A percentile compares a stretch with the other conserved stretches of the same genome.
phyloP scores from a whole-genome alignment of 2,888 invertebrate genomes.

The Chalcosyrphus nemorum region DNA sequence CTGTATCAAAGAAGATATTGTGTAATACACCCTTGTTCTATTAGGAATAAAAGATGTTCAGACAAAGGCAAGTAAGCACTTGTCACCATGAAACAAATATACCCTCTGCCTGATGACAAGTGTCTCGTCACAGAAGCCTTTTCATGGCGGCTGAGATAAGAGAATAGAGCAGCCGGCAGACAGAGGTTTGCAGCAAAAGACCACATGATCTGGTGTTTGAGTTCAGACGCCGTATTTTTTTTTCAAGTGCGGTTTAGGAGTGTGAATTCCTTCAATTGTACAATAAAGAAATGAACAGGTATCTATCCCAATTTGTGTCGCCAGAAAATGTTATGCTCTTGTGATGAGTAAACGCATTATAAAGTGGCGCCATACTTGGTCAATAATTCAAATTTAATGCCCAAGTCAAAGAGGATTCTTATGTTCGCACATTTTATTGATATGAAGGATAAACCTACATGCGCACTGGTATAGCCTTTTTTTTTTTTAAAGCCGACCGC shows the following conservation, averaged over 20 bases:
- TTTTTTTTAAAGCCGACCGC: no score
- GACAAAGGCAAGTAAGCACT: conserved; percentile 32
- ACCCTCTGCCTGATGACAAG: conserved; percentile 51
- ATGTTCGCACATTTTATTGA: no score
- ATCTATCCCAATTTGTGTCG: conserved; percentile 56
- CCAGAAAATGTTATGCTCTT: conserved; percentile 44
- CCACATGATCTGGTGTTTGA: conserved; percentile 26
- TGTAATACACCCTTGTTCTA: conserved; percentile 38
- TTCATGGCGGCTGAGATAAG: conserved; percentile 57
- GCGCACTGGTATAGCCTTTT: no score
- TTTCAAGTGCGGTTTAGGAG: conserved; percentile 67
- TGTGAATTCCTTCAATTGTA: conserved; percentile 54
- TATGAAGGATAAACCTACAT: no score
- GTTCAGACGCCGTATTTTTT: conserved; percentile 37
- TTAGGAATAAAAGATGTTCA: conserved; percentile 41
- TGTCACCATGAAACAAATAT: conserved; percentile 47
- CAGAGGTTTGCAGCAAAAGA: conserved; percentile 47
- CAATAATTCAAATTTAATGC: conserved; percentile 60
- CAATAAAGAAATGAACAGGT: conserved; percentile 38
- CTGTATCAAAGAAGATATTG: conserved; percentile 27
- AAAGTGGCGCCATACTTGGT: conserved; percentile 55
- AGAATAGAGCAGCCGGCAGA: conserved; percentile 56
- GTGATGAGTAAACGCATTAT: conserved; percentile 23
- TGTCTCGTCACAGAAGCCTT: conserved; percentile 39
- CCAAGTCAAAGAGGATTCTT: conserved; percentile 20